Conservation (phyloP, 53 echinoderm and acorn worm species). For the Hippasteria phrygiana region DNA sequence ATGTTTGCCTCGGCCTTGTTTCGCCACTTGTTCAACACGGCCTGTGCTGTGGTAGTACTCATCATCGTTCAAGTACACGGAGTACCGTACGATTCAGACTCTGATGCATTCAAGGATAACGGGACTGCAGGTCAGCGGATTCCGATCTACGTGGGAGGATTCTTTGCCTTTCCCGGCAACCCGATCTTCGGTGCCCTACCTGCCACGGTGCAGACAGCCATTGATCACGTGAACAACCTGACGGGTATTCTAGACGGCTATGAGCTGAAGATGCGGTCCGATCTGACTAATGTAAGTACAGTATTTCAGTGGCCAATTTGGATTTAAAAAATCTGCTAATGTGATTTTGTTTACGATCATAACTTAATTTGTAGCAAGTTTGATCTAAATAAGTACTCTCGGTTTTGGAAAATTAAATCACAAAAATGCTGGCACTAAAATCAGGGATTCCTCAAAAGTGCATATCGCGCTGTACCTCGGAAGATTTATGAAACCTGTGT, state of each 20-base stretch:
- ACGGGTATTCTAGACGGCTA: slow-evolving; percentile 64
- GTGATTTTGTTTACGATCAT: too few relatives aligned
- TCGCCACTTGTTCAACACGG: too few relatives aligned
- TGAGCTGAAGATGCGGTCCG: slow-evolving; percentile 65
- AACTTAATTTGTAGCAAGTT: too few relatives aligned
- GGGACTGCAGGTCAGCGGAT: background rate
- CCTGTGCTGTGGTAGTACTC: too few relatives aligned
- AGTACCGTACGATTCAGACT: background rate
- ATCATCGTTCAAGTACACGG: background rate
- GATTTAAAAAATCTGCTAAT: too few relatives aligned
- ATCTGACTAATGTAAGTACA: slow-evolving; percentile 60
- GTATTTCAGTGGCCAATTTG: background rate
- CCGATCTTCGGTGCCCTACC: slow-evolving; percentile 43
- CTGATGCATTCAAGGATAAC: background rate
- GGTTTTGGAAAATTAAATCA: too few relatives aligned
- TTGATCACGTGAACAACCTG: slow-evolving; percentile 66
- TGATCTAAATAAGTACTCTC: too few relatives aligned
- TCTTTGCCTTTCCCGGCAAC: slow-evolving; percentile 60
- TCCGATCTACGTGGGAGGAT: slow-evolving; percentile 65
- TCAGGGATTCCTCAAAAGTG: too few relatives aligned
- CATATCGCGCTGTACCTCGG: too few relatives aligned
- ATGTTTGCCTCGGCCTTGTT: too few relatives aligned
- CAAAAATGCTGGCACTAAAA: too few relatives aligned
- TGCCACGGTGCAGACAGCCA: slow-evolving; percentile 55
- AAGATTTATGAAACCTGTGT: too few relatives aligned